Conservation (phyloP, 2,797 vertebrate genomes). For the Macropus fuliginosus region DNA sequence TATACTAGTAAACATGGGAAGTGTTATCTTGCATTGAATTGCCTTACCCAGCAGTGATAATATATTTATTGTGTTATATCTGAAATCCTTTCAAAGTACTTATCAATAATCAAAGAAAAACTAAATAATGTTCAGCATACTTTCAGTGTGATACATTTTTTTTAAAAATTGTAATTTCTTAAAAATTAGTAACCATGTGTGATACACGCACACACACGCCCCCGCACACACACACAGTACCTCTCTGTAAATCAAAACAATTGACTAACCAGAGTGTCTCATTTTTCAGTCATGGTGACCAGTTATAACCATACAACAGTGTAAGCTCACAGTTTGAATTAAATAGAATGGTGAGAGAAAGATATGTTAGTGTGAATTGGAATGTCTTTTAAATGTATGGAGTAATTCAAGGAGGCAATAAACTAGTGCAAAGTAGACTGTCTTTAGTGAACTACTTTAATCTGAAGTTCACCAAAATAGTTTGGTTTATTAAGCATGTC, state of each 20-base stretch:
- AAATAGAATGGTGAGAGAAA: neutral
- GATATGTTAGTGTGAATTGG: neutral
- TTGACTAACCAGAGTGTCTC: neutral
- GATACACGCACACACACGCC: neutral
- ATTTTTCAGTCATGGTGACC: neutral
- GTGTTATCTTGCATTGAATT: neutral
- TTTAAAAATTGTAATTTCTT: slow-evolving; percentile 23
- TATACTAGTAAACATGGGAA: neutral
- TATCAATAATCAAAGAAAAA: neutral
- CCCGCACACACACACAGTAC: no score
- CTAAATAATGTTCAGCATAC: neutral
- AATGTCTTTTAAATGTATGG: neutral
- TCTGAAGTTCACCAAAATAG: neutral
- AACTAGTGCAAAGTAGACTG: neutral
- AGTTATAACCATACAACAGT: neutral
- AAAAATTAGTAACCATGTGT: slow-evolving; percentile 11
- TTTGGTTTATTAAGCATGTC: slow-evolving; percentile 3
- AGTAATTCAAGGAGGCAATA: neutral
- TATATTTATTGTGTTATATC: neutral
- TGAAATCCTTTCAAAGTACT: neutral
- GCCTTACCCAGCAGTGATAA: neutral
- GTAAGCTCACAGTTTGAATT: neutral
- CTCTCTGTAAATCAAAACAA: neutral
- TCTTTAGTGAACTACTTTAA: neutral
- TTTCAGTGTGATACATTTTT: neutral